Conservation (phyloP, 37 sponge, comb jelly and placozoan genomes). For the Ianthella basta region DNA sequence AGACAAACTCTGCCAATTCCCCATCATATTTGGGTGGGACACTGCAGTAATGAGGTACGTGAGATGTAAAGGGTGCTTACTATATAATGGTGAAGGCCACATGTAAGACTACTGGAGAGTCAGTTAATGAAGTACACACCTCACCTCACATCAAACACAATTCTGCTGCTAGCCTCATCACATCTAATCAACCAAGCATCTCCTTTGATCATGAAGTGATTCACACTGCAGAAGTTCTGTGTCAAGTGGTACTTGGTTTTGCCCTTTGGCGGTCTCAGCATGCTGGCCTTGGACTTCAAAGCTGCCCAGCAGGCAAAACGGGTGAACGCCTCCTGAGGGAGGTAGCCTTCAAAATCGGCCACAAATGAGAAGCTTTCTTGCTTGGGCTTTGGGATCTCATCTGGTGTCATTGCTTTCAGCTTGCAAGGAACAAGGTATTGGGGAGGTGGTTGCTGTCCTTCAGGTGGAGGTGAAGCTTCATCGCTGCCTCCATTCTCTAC, state of each 20-base stretch:
- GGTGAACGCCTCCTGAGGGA: slow-evolving; percentile 59
- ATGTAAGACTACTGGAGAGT: too few relatives aligned
- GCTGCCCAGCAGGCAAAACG: slow-evolving; percentile 37
- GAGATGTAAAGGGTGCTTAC: too few relatives aligned
- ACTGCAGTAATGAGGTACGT: too few relatives aligned
- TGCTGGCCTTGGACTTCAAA: neutral
- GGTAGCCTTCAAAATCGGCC: slow-evolving; percentile 54
- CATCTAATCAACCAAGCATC: neutral
- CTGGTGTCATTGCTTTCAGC: slow-evolving; percentile 6
- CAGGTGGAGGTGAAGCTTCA: too few relatives aligned
- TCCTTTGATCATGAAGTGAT: neutral
- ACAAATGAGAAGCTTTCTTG: slow-evolving; percentile 20
- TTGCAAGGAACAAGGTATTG: slow-evolving; percentile 43
- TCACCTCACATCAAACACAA: neutral
- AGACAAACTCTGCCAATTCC: neutral
- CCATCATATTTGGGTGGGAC: too few relatives aligned
- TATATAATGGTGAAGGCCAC: too few relatives aligned
- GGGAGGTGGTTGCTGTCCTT: neutral
- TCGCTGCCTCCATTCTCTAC: neutral
- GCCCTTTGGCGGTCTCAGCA: neutral
- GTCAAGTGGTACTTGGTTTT: neutral
- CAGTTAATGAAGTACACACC: too few relatives aligned
- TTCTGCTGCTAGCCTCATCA: slow-evolving; percentile 2
- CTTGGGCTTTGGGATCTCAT: neutral
- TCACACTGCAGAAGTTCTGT: neutral